Evolutionary conservation across 2,888 invertebrate genomes (phyloP).

Genomic region (Chironomus tentans): DNA sequence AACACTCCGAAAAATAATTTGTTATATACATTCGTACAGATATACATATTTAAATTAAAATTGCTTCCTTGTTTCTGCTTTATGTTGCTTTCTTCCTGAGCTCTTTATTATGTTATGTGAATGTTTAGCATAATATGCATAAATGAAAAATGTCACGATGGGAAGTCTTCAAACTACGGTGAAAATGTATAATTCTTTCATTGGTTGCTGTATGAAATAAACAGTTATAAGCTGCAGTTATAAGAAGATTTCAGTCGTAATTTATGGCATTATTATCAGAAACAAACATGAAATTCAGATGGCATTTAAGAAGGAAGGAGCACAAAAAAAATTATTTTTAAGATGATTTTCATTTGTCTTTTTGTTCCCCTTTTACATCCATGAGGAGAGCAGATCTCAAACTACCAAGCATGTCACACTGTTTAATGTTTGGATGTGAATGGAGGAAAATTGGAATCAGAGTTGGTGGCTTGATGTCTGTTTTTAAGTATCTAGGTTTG

Average conservation of each 20-base stretch:
- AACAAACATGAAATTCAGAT: background rate
- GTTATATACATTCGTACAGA: background rate
- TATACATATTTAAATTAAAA: constrained; percentile 8
- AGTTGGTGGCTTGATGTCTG: too few species aligned
- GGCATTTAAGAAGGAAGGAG: background rate
- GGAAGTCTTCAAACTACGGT: background rate
- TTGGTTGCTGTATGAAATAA: background rate
- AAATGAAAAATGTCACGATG: background rate
- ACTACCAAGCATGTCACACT: too few species aligned
- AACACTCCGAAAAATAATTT: background rate
- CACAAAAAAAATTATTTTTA: background rate
- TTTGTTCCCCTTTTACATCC: too few species aligned
- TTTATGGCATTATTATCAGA: constrained; percentile 23
- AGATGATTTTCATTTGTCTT: constrained; percentile 10
- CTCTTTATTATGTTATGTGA: background rate
- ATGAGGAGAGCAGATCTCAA: too few species aligned
- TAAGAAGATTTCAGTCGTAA: constrained; percentile 9
- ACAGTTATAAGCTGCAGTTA: constrained; percentile 8
- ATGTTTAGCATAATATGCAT: background rate
- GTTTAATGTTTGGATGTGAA: too few species aligned
- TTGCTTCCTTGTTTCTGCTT: background rate
- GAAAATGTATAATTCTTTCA: background rate
- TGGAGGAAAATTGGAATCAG: too few species aligned
- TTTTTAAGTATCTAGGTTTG: too few species aligned
- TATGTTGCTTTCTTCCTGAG: background rate